These are phyloP conservation scores for Prolemur simus DNA, from an alignment of 2,113 vertebrate species.

Conservation along the genomic window DNA sequence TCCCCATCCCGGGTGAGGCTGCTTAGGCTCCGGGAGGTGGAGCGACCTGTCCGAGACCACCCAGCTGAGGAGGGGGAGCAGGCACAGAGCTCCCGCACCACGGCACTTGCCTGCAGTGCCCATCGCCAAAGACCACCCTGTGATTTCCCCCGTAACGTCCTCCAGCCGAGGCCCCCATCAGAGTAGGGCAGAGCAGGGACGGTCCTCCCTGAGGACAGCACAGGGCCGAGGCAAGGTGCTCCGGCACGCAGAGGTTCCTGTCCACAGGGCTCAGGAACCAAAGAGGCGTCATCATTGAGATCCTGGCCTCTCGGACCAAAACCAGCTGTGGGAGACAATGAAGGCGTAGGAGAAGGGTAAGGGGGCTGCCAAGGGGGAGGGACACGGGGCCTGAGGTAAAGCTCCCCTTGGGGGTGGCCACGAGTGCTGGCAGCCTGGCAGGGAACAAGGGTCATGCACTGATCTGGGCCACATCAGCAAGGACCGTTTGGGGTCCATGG, in stretches of 20 bases:
- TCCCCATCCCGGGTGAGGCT: background rate
- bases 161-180: background rate
- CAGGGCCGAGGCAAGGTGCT: accelerated
- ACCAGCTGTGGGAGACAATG: conserved; percentile 82
- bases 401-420: background rate
- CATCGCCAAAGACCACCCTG: background rate
- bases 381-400: accelerated
- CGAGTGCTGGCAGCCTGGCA: background rate
- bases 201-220: background rate
- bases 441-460: background rate
- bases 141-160: background rate
- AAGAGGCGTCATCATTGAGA: conserved; percentile 83
- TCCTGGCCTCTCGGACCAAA: conserved; percentile 85
- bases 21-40: background rate
- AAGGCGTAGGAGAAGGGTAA: conserved; percentile 83
- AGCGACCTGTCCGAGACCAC: background rate
- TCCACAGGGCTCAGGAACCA: conserved; percentile 84
- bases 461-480: background rate
- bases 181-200: too few relatives aligned
- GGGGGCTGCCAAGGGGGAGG: background rate
- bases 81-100: too few relatives aligned
- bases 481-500: background rate
- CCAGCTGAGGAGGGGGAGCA: background rate
- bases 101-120: background rate
- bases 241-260: conserved; percentile 15